Evolutionary conservation across 1,140 invertebrate species (phyloP).

Genomic region (Diorhabda elongata): DNA sequence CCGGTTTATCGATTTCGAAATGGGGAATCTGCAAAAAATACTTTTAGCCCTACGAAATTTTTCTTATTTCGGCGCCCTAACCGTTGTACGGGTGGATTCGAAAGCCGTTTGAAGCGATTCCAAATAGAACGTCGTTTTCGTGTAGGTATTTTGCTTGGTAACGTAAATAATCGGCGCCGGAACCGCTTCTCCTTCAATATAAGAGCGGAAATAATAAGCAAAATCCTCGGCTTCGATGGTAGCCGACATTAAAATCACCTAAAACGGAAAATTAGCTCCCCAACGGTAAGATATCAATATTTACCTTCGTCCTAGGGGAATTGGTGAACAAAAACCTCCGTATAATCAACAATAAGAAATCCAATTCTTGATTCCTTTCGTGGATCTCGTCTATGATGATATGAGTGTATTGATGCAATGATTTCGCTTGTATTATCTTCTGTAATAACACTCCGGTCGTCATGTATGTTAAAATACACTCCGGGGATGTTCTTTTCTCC

Average conservation of each 20-base stretch:
- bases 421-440: slow-evolving; percentile 65
- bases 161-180: slow-evolving; percentile 56
- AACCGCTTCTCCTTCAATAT: slow-evolving; percentile 16
- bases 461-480: slow-evolving; percentile 83
- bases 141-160: slow-evolving; percentile 50
- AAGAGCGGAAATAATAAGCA: slow-evolving; percentile 63
- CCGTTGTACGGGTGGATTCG: background rate
- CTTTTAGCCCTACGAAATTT: background rate
- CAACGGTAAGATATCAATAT: too few species aligned
- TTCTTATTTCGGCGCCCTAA: background rate
- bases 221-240: slow-evolving; percentile 74
- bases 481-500: slow-evolving; percentile 53
- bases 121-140: slow-evolving; percentile 65
- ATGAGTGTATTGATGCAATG: slow-evolving; percentile 75
- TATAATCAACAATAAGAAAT: slow-evolving; percentile 84
- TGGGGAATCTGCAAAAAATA: slow-evolving; percentile 49
- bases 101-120: slow-evolving; percentile 50
- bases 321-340: slow-evolving; percentile 73
- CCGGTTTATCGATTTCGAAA: slow-evolving; percentile 51
- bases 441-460: slow-evolving; percentile 76
- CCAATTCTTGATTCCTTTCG: slow-evolving; percentile 90
- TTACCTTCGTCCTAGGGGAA: slow-evolving; percentile 62
- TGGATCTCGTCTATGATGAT: slow-evolving; percentile 95
- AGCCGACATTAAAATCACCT: slow-evolving; percentile 84
- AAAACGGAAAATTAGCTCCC: slow-evolving; percentile 36